Evolutionary conservation across 2,797 vertebrate genomes (phyloP).

Genomic region (Nothura maculosa): DNA sequence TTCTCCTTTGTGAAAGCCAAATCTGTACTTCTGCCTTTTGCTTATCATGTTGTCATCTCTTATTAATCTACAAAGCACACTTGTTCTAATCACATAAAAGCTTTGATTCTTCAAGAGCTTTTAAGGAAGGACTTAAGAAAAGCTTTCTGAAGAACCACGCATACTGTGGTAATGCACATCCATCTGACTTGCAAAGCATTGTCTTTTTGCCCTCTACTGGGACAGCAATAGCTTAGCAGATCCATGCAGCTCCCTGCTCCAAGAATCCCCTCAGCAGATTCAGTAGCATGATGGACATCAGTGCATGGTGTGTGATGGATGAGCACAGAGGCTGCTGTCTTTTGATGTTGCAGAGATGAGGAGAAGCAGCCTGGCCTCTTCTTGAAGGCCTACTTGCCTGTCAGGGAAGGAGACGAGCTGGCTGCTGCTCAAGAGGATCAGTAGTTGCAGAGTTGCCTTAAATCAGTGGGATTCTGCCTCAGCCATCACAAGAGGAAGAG

Average conservation of each 20-base stretch:
- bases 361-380: background rate
- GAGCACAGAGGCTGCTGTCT: background rate
- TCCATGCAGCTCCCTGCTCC: background rate
- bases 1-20: background rate
- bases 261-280: accelerated
- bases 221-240: background rate
- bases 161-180: accelerated
- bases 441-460: background rate
- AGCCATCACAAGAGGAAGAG: background rate
- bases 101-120: background rate
- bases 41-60: background rate
- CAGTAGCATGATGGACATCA: background rate
- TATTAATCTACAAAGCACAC: background rate
- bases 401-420: background rate
- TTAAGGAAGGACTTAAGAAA: background rate
- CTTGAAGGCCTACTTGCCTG: background rate
- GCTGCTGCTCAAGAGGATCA: background rate
- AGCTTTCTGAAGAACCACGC: background rate
- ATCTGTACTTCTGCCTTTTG: background rate
- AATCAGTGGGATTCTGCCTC: background rate
- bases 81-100: background rate
- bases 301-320: background rate
- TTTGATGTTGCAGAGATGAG: background rate
- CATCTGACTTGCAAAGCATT: background rate
- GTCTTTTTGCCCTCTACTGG: background rate